These are phyloP conservation scores for Macrosoma leucophasiata DNA, from an alignment of 2,888 invertebrate genomes.

Conservation along the genomic window DNA sequence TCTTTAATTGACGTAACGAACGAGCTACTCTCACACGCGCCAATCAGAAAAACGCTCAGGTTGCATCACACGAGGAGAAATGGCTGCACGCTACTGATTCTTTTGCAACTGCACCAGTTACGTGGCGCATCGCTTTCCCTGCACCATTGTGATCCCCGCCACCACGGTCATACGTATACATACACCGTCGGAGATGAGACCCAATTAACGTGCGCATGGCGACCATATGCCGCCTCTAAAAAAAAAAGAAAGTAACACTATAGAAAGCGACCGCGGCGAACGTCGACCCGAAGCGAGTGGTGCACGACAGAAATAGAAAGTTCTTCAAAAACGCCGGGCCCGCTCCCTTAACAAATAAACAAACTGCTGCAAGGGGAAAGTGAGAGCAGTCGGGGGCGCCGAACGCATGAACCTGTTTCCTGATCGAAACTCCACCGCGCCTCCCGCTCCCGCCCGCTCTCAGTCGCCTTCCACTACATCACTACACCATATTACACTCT, in stretches of 20 bases:
- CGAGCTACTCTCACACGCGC: slow-evolving; percentile 66
- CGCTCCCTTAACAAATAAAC: slow-evolving; percentile 70
- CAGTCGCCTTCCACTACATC: slow-evolving; percentile 6
- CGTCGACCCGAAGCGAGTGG: slow-evolving; percentile 65
- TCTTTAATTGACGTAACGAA: slow-evolving; percentile 72
- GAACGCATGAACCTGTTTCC: slow-evolving; percentile 54
- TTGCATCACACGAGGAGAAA: slow-evolving; percentile 72
- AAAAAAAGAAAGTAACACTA: slow-evolving; percentile 71
- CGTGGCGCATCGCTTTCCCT: slow-evolving; percentile 56
- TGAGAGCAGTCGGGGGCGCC: slow-evolving; percentile 59
- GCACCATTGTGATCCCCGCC: slow-evolving; percentile 54
- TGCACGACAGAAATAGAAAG: slow-evolving; percentile 72
- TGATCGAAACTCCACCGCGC: slow-evolving; percentile 29
- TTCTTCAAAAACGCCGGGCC: slow-evolving; percentile 57
- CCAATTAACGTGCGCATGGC: slow-evolving; percentile 40
- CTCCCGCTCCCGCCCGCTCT: slow-evolving; percentile 23
- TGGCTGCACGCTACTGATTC: slow-evolving; percentile 64
- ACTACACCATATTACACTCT: slow-evolving; percentile 18
- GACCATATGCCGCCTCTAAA: slow-evolving; percentile 44
- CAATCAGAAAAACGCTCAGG: slow-evolving; percentile 58
- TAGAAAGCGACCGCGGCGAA: slow-evolving; percentile 67
- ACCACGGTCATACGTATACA: slow-evolving; percentile 26
- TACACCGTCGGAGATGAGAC: slow-evolving; percentile 42
- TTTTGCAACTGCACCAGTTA: slow-evolving; percentile 65
- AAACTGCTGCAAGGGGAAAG: slow-evolving; percentile 60